Conservation (phyloP, 2,888 invertebrate species). For the Nomada fabriciana region DNA sequence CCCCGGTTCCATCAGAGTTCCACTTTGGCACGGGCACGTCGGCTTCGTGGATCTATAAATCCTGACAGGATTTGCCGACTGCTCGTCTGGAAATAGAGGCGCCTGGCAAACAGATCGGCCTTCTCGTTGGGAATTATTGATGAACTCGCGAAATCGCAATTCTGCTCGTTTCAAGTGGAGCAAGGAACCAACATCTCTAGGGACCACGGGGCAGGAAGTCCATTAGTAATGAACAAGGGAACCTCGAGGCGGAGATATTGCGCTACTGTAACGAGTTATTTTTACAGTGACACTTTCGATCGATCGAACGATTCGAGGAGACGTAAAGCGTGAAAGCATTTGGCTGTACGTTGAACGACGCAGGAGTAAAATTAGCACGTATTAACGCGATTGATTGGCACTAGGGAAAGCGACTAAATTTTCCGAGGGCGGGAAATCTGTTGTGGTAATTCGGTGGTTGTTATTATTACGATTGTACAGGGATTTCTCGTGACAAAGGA, state of each 20-base stretch:
- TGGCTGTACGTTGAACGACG: too few relatives aligned
- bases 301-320: neutral
- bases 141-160: slow-evolving; percentile 14
- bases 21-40: neutral
- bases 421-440: too few relatives aligned
- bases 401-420: too few relatives aligned
- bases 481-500: too few relatives aligned
- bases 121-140: slow-evolving; percentile 42
- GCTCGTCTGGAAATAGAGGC: slow-evolving; percentile 9
- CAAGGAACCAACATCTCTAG: neutral
- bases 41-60: slow-evolving; percentile 34
- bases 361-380: too few relatives aligned
- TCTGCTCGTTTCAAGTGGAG: slow-evolving; percentile 3
- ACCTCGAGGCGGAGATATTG: neutral
- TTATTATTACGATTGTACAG: too few relatives aligned
- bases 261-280: neutral
- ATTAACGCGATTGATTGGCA: too few relatives aligned
- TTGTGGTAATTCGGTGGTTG: too few relatives aligned
- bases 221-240: slow-evolving; percentile 29
- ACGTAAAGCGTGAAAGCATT: too few relatives aligned
- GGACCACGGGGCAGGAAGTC: slow-evolving; percentile 11
- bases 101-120: neutral
- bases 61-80: slow-evolving; percentile 32
- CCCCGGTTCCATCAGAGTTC: slow-evolving; percentile 1
- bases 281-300: neutral